These are phyloP conservation scores for Stenolophus ochropezus DNA, from an alignment of 2,888 invertebrate genomes.

Conservation along the genomic window DNA sequence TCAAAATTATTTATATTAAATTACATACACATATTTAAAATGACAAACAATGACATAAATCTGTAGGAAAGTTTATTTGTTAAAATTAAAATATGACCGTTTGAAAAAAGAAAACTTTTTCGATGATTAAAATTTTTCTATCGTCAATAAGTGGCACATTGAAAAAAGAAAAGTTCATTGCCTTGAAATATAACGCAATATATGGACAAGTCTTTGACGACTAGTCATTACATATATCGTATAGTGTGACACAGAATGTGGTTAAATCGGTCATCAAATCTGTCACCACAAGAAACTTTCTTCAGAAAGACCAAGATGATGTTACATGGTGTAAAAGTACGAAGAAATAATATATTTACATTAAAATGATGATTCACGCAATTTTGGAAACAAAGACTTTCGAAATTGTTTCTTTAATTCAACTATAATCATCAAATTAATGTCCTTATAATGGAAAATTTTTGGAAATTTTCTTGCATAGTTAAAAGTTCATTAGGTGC, in stretches of 20 bases:
- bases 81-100: neutral
- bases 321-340: neutral
- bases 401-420: neutral
- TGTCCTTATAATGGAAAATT: neutral
- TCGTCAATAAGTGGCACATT: slow-evolving; percentile 23
- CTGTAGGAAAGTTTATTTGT: no score
- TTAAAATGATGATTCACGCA: neutral
- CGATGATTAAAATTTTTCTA: neutral
- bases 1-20: neutral
- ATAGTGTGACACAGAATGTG: slow-evolving; percentile 30
- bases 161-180: slow-evolving; percentile 48
- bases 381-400: neutral
- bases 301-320: slow-evolving; percentile 3
- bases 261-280: slow-evolving; percentile 48
- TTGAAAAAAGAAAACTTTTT: neutral
- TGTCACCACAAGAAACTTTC: slow-evolving; percentile 3
- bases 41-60: neutral
- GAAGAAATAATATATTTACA: neutral
- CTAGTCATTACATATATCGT: neutral
- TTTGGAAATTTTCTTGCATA: neutral
- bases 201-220: slow-evolving; percentile 23
- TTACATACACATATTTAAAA: neutral
- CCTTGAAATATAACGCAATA: slow-evolving; percentile 46
- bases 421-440: neutral
- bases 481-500: neutral